These are phyloP conservation scores for Pissodes strobi DNA, from an alignment of 1,140 invertebrate genomes.

Conservation along the genomic window DNA sequence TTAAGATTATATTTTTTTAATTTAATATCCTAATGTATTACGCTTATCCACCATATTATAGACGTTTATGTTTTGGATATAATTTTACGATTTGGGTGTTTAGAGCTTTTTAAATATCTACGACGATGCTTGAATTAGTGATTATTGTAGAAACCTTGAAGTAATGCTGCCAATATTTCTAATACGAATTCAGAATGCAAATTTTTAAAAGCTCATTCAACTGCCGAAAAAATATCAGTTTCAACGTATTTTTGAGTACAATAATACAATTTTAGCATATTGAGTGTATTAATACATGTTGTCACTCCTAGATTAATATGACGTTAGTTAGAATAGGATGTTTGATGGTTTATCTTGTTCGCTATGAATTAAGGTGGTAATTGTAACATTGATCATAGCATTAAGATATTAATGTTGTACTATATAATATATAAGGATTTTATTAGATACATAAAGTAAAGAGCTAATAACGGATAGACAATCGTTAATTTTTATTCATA, in stretches of 20 bases:
- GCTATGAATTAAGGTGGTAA: too few relatives aligned
- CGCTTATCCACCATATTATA: constrained; percentile 18
- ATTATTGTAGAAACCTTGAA: neutral
- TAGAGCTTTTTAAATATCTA: neutral
- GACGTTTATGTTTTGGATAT: neutral
- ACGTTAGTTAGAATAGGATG: too few relatives aligned
- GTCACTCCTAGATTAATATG: too few relatives aligned
- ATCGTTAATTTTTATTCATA: too few relatives aligned
- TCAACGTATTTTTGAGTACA: constrained; percentile 32
- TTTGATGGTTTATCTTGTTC: too few relatives aligned
- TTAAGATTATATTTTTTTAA: constrained; percentile 32
- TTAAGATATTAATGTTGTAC: too few relatives aligned
- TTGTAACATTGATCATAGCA: too few relatives aligned
- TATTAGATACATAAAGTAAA: too few relatives aligned
- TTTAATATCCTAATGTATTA: constrained; percentile 16
- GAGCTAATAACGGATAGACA: too few relatives aligned
- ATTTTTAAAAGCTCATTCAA: neutral
- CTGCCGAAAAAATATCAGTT: constrained; percentile 16
- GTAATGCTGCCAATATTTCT: constrained; percentile 13
- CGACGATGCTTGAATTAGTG: neutral
- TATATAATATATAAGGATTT: too few relatives aligned
- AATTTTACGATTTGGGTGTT: constrained; percentile 9
- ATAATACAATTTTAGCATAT: constrained; percentile 27
- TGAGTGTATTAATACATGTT: too few relatives aligned
- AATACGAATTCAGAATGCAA: neutral